Evolutionary conservation across 2,888 invertebrate species (phyloP).

Genomic region (Apamea epomidion): DNA sequence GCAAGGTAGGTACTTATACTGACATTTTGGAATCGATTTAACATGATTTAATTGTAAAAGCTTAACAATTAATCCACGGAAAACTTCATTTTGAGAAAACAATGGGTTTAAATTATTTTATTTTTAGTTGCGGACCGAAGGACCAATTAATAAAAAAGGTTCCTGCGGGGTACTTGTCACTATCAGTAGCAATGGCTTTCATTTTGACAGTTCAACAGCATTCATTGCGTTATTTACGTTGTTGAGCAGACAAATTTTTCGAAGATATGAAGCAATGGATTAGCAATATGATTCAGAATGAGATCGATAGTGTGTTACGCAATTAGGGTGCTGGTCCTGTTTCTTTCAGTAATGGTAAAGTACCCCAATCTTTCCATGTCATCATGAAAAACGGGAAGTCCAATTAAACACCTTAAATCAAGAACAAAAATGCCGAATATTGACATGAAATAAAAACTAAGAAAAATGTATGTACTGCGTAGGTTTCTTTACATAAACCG

Average conservation of each 20-base stretch:
- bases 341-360: background rate
- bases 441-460: background rate
- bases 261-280: too few relatives aligned
- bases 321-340: background rate
- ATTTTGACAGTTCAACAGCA: too few relatives aligned
- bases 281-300: too few relatives aligned
- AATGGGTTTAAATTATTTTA: background rate
- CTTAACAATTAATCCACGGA: background rate
- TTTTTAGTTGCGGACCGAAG: background rate
- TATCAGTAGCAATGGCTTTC: too few relatives aligned
- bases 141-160: background rate
- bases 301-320: too few relatives aligned
- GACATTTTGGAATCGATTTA: background rate
- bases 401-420: background rate
- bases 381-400: background rate
- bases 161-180: too few relatives aligned
- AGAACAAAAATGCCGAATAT: background rate
- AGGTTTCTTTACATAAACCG: conserved; percentile 1
- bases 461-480: background rate
- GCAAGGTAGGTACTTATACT: background rate
- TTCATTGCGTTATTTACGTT: too few relatives aligned
- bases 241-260: too few relatives aligned
- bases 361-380: background rate
- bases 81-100: background rate
- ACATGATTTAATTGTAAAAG: background rate